Evolutionary conservation across 35 echinoderm and acorn worm species (phyloP).

Genomic region (Ophiothrix spiculata): DNA sequence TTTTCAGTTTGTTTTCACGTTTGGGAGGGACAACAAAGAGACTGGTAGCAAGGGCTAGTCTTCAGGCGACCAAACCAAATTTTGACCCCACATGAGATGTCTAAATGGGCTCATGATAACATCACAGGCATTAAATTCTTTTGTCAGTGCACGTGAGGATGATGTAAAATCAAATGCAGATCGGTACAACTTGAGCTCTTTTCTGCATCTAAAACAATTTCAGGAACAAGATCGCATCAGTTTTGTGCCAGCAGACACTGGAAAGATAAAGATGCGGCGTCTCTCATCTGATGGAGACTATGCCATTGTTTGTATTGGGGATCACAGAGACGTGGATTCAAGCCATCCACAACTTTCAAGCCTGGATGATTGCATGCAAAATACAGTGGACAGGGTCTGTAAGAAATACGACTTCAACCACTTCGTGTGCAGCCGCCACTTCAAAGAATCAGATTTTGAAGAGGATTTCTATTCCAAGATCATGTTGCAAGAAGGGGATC

Average conservation of each 20-base stretch:
- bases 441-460: too few relatives aligned
- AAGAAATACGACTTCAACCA: too few relatives aligned
- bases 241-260: neutral
- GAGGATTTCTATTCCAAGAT: too few relatives aligned
- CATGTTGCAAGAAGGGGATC: too few relatives aligned
- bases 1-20: too few relatives aligned
- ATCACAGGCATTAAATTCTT: neutral
- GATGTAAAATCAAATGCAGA: neutral
- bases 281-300: neutral
- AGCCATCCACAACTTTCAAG: constrained; percentile 1
- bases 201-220: neutral
- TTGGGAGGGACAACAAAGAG: neutral
- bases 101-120: neutral
- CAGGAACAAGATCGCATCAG: neutral
- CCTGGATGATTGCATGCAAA: too few relatives aligned
- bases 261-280: neutral
- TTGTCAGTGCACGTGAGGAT: neutral
- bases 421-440: too few relatives aligned
- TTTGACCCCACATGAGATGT: neutral
- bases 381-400: too few relatives aligned
- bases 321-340: neutral
- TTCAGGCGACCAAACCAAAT: neutral
- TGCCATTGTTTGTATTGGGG: neutral
- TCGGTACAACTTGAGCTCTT: neutral
- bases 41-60: neutral